Percentiles rank a stretch among this genome's conserved stretches.
Evolutionary conservation across 2,797 vertebrate species (phyloP).

Genomic region (Coilia nasus): DNA sequence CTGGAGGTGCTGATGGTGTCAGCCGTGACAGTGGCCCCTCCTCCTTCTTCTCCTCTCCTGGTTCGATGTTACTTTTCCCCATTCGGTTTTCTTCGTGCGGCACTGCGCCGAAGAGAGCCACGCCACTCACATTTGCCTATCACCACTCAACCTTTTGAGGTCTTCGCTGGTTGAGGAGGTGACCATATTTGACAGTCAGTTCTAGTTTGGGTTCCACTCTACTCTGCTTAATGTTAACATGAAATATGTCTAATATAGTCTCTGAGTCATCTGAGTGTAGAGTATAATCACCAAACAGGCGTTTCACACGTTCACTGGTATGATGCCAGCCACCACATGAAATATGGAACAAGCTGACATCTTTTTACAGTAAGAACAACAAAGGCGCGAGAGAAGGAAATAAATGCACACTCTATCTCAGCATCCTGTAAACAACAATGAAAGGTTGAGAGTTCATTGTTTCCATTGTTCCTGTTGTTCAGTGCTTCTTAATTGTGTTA

Average conservation of each 20-base stretch:
- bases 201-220: no score
- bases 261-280: no score
- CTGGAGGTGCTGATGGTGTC: slow-evolving; percentile 57
- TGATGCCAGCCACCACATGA: slow-evolving; percentile 39
- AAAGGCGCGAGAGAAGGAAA: slow-evolving; percentile 31
- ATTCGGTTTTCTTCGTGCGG: slow-evolving; percentile 30
- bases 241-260: no score
- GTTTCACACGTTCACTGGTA: no score
- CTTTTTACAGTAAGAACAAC: slow-evolving; percentile 38
- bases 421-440: background rate
- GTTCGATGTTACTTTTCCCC: background rate
- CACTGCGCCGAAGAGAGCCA: background rate
- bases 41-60: background rate
- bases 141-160: no score
- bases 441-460: background rate
- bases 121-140: background rate
- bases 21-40: background rate
- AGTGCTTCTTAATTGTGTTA: slow-evolving; percentile 30
- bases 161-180: no score
- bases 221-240: background rate
- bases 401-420: background rate
- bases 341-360: slow-evolving; percentile 47
- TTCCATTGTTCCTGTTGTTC: background rate
- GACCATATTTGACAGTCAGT: no score
- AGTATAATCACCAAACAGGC: no score